These are phyloP conservation scores for honey bee (Apis mellifera) DNA, from an alignment of 1,140 invertebrate species.

Conservation along the genomic window DNA sequence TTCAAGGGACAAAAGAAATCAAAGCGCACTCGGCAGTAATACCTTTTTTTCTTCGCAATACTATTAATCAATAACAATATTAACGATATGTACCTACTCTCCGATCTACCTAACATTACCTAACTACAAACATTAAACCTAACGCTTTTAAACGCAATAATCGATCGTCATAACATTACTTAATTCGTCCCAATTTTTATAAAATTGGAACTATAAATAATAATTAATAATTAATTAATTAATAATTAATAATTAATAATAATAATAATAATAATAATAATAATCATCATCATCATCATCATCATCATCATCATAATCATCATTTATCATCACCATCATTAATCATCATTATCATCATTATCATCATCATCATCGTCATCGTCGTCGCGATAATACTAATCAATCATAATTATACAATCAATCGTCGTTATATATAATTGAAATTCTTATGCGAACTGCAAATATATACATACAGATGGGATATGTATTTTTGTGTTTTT, in stretches of 20 bases:
- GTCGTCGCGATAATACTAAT: constrained; percentile 70
- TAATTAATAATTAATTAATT: constrained; percentile 62
- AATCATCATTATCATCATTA: background rate
- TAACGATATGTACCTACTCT: constrained; percentile 77
- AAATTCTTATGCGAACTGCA: constrained; percentile 73
- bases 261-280: constrained; percentile 50
- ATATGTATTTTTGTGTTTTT: constrained; percentile 73
- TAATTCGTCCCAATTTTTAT: constrained; percentile 59
- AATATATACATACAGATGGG: constrained; percentile 80
- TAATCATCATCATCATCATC: constrained; percentile 55
- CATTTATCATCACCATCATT: constrained; percentile 49
- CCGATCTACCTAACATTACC: constrained; percentile 60
- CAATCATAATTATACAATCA: constrained; percentile 61
- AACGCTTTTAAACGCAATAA: constrained; percentile 72
- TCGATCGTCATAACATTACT: constrained; percentile 61
- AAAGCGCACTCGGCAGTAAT: constrained; percentile 70
- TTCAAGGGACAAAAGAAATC: constrained; percentile 61
- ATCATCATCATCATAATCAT: constrained; percentile 68
- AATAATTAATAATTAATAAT: constrained; percentile 53
- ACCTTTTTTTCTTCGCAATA: constrained; percentile 66
- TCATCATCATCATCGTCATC: constrained; percentile 64
- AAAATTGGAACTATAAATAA: constrained; percentile 68
- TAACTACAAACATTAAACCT: constrained; percentile 72
- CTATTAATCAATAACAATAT: constrained; percentile 74
- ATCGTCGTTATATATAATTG: constrained; percentile 61